phyloP scores from a whole-genome alignment of 2,888 invertebrate genomes.

The Carcina quercana region DNA sequence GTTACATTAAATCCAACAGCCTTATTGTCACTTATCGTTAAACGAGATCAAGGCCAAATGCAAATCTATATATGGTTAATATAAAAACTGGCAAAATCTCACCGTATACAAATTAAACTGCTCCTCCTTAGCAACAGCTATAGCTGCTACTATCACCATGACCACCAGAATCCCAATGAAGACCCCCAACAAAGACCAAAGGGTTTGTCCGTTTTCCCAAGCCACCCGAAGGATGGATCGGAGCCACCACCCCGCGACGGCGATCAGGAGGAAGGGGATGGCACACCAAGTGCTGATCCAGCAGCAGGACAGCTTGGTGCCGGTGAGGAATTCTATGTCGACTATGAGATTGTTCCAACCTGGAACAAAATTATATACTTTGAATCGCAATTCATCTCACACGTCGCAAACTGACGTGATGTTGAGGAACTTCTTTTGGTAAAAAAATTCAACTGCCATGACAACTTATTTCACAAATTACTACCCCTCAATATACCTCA shows the following conservation, averaged over 20 bases:
- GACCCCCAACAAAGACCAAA: conserved; percentile 54
- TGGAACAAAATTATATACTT: conserved; percentile 31
- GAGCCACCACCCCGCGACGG: conserved; percentile 61
- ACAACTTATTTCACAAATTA: no score
- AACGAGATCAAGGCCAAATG: no score
- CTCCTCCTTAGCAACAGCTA: conserved; percentile 62
- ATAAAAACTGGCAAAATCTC: no score
- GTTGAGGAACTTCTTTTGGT: no score
- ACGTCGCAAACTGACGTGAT: no score
- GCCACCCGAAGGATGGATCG: conserved; percentile 36
- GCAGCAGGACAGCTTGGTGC: conserved; percentile 43
- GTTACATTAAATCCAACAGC: no score
- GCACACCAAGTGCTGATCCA: conserved; percentile 57
- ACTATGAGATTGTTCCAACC: conserved; percentile 55
- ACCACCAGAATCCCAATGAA: conserved; percentile 44
- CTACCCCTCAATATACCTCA: no score
- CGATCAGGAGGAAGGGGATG: conserved; percentile 44
- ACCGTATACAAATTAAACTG: conserved; percentile 61
- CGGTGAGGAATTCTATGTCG: conserved; percentile 61
- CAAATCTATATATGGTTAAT: no score
- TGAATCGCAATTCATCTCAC: no score
- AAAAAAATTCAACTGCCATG: no score
- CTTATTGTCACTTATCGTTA: no score
- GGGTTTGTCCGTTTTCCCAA: conserved; percentile 33
- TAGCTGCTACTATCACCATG: conserved; percentile 49